Base-by-base conservation (phyloP, 2,888 invertebrate genomes). In the Pammene fasciana region DNA sequence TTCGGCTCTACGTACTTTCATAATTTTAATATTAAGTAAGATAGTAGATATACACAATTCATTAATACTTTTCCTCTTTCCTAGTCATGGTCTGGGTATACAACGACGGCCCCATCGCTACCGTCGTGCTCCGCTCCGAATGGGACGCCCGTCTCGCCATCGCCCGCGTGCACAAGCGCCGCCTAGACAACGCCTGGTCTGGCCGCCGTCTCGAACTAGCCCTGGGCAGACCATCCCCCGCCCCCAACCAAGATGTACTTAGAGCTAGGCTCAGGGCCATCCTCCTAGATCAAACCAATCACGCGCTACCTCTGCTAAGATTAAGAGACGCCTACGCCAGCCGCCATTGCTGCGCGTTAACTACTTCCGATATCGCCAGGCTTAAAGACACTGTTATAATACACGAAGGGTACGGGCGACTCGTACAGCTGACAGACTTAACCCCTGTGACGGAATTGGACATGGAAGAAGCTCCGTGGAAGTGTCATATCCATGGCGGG, bases 291-390 rank as follows among this genome's bases (percentile, higher is more conserved):
- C 96, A 96, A 50, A 96, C 96, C 34, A 94, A 95, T 3, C 94
- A 95, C 80, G 93, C 94, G 66, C 92, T 98, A 75, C 97, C 97
- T 0, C 89, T 98, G 0, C 95, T 97, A 76, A 95, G 96, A 79
- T 95, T 98, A 74, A 94, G 97, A 60, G 97, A 97, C 82, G 94
- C 97, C 71, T 96, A 96, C 83, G 97, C 97, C 75, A 95, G 95
- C 76, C 94, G 97, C 9, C 96, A 95, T 81, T 95, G 96, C 84
- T 95, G 95, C 73, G 95, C 96, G 0, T 92, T 96, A 5, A 95
- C 95, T 11, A 94, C 96, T 0, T 95, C 95, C 0, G 96, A 96
- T 74, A 90, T 96, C 56, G 94, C 95, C 68, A 95, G 95, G 79
- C 94, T 97, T 83, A 95, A 94, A 75, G 97, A 97, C 78, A 95